A percentile compares a stretch with the other conserved stretches of the same genome.
phyloP scores from a whole-genome alignment of 2,113 vertebrate genomes.

The rat (Rattus norvegicus) region DNA sequence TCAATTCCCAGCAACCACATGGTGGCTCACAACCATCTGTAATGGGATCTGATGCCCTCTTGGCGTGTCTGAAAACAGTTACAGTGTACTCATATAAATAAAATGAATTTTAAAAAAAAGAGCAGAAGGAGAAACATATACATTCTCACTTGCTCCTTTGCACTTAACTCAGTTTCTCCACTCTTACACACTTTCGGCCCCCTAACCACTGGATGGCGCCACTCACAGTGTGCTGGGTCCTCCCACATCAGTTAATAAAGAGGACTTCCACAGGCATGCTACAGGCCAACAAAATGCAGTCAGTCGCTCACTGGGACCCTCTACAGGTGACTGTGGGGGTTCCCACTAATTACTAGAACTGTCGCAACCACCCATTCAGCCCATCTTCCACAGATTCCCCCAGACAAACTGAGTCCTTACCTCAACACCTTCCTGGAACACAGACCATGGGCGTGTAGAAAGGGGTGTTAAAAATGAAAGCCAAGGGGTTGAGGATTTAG shows the following conservation, averaged over 20 bases:
- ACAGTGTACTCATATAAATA: too few species aligned
- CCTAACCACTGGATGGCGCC: not conserved
- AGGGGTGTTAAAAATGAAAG: not conserved
- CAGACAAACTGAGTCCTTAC: not conserved
- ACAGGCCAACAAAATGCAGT: not conserved
- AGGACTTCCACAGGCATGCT: not conserved
- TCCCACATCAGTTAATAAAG: not conserved
- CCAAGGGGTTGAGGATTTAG: too few species aligned
- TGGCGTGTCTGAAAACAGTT: too few species aligned
- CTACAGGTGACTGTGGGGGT: not conserved
- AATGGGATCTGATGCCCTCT: too few species aligned
- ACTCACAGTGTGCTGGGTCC: not conserved
- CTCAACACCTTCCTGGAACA: not conserved
- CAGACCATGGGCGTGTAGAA: not conserved
- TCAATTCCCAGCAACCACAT: too few species aligned
- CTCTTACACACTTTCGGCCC: not conserved
- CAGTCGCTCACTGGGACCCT: not conserved
- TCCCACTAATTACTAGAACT: not conserved
- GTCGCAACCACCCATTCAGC: not conserved
- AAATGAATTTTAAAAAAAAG: too few species aligned
- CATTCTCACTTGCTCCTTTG: not conserved
- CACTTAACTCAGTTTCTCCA: not conserved
- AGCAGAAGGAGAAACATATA: not conserved
- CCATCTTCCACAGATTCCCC: not conserved
- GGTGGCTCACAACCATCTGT: too few species aligned